A percentile compares a stretch with the other conserved stretches of the same genome.
phyloP scores from a whole-genome alignment of 2,797 vertebrate genomes.

The Antrozous pallidus region DNA sequence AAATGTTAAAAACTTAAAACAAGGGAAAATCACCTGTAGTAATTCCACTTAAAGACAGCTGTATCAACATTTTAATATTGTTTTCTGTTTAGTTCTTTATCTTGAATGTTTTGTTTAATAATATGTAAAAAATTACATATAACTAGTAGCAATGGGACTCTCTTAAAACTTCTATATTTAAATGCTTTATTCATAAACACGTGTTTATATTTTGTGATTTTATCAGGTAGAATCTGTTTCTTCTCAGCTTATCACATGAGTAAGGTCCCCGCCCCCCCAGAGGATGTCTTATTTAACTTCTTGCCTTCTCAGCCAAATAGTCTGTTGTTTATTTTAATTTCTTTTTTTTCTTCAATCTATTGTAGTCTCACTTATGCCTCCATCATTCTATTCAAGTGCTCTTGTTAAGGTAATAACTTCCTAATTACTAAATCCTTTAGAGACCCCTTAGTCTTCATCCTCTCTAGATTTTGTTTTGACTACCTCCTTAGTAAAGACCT shows the following conservation, averaged over 20 bases:
- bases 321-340: constrained; percentile 33
- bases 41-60: not conserved
- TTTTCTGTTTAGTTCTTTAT: constrained; percentile 19
- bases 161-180: not conserved
- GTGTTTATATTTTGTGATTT: constrained; percentile 31
- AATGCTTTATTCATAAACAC: not conserved
- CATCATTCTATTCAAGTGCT: not conserved
- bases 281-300: not conserved
- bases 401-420: constrained; percentile 2
- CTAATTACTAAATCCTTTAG: not conserved
- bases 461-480: constrained; percentile 11
- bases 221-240: not conserved
- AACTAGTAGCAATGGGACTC: not conserved
- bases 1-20: not conserved
- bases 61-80: constrained; percentile 7
- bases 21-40: not conserved
- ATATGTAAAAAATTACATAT: not conserved
- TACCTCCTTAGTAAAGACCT: not conserved
- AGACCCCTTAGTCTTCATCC: not conserved
- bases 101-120: not conserved
- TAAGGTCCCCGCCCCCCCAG: not conserved
- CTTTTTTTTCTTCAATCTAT: not conserved
- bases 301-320: not conserved
- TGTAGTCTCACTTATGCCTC: not conserved
- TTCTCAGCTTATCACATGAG: not conserved